Percentiles rank a stretch among this genome's conserved stretches.
Conservation (phyloP, 2,113 vertebrate genomes). For the human region DNA sequence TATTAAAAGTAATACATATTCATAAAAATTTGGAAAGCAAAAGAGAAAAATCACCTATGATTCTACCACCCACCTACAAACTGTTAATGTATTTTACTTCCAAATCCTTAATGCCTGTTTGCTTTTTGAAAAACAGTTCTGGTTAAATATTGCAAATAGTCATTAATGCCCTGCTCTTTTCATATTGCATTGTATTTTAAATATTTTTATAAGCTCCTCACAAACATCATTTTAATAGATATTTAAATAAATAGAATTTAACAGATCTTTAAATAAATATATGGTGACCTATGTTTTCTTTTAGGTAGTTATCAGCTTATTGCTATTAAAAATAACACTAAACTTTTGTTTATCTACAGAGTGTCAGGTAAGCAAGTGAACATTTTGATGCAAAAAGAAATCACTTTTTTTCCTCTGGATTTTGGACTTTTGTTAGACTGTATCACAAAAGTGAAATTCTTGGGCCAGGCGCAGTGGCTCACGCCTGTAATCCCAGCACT, state of each 20-base stretch:
- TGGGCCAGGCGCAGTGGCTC: neutral
- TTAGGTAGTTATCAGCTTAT: neutral
- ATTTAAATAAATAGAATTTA: neutral
- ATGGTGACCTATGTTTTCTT: conserved; percentile 3
- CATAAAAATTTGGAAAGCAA: conserved; percentile 55
- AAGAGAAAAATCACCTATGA: conserved; percentile 38
- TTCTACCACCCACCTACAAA: conserved; percentile 37
- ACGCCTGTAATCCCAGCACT: too few relatives aligned
- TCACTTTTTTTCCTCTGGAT: neutral
- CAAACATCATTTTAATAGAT: conserved; percentile 18
- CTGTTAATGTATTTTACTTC: conserved; percentile 42
- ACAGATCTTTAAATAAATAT: conserved; percentile 41
- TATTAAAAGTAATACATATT: conserved; percentile 45
- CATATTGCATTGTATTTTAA: conserved; percentile 29
- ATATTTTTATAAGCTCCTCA: conserved; percentile 53
- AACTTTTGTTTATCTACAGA: too few relatives aligned
- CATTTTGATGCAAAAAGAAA: neutral
- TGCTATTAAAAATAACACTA: neutral
- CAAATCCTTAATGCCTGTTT: conserved; percentile 37
- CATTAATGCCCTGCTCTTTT: neutral
- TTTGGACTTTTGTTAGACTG: neutral
- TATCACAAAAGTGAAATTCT: conserved; percentile 15
- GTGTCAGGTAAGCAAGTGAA: neutral
- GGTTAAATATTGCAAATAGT: conserved; percentile 45
- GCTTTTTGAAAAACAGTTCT: conserved; percentile 50